Evolutionary conservation across 2,888 invertebrate genomes (phyloP).

Genomic region (Drosophila mercatorum): DNA sequence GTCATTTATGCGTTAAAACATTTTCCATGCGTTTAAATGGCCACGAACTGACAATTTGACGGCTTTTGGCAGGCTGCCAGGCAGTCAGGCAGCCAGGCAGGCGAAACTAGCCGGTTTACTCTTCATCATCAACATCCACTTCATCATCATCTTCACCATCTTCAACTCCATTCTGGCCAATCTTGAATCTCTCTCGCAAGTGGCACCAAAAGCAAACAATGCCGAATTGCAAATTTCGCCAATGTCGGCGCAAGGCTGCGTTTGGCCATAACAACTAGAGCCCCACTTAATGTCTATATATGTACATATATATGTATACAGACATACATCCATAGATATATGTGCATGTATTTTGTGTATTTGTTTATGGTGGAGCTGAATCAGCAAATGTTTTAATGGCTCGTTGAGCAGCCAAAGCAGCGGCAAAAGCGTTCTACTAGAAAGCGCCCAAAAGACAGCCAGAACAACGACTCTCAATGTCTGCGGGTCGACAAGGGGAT

Average conservation of each 20-base stretch:
- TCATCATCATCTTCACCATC: not conserved
- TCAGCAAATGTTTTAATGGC: slow-evolving; percentile 75
- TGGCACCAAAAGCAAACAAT: slow-evolving; percentile 62
- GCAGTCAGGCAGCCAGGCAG: not conserved
- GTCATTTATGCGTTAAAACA: slow-evolving; percentile 50
- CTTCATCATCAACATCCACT: not conserved
- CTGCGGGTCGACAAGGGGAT: not conserved
- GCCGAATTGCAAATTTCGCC: slow-evolving; percentile 69
- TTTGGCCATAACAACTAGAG: slow-evolving; percentile 42
- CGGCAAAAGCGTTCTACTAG: slow-evolving; percentile 59
- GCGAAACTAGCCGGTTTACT: slow-evolving; percentile 47
- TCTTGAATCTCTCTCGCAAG: slow-evolving; percentile 26
- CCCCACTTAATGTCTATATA: slow-evolving; percentile 9
- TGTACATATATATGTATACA: slow-evolving; percentile 9
- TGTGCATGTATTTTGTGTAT: slow-evolving; percentile 10
- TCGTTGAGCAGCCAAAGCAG: slow-evolving; percentile 65
- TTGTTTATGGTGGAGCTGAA: slow-evolving; percentile 52
- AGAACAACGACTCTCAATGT: slow-evolving; percentile 1
- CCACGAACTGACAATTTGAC: slow-evolving; percentile 56
- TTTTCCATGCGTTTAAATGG: slow-evolving; percentile 60
- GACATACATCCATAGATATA: slow-evolving; percentile 1
- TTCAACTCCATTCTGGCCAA: slow-evolving; percentile 8
- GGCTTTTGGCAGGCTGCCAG: slow-evolving; percentile 49
- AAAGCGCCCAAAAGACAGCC: slow-evolving; percentile 36
- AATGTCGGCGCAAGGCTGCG: slow-evolving; percentile 40